A percentile compares a stretch with the other conserved stretches of the same genome.
Conservation (phyloP, 2,797 vertebrate genomes). For the Tragelaphus oryx region DNA sequence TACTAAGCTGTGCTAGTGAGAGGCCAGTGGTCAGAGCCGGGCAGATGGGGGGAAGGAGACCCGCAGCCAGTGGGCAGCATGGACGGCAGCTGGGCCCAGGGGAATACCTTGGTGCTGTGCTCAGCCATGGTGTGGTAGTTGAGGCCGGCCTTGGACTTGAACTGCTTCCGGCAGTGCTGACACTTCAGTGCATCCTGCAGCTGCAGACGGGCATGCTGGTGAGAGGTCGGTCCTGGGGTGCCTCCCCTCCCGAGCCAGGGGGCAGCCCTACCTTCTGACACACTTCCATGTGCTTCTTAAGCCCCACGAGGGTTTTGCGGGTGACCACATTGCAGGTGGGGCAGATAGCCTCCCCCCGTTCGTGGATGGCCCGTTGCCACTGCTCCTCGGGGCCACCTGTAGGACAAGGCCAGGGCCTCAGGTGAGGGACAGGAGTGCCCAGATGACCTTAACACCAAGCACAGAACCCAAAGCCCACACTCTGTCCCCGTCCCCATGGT, state of each 20-base stretch:
- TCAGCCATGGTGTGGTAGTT: conserved; percentile 98
- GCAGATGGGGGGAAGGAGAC: neutral
- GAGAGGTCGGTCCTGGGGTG: neutral
- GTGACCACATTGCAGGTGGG: conserved; percentile 93
- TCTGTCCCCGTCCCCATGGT: neutral
- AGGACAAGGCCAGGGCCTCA: conserved; percentile 11
- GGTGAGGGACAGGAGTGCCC: neutral
- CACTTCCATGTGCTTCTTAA: conserved; percentile 98
- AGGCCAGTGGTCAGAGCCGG: neutral
- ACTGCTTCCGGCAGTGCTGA: conserved; percentile 97
- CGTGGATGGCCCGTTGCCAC: conserved; percentile 91
- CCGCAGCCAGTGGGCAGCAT: neutral
- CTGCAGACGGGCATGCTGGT: conserved; percentile 75
- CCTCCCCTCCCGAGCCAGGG: rapidly evolving
- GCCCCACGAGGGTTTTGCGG: conserved; percentile 92
- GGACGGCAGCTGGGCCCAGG: neutral
- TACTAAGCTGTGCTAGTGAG: neutral
- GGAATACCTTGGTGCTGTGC: conserved; percentile 87
- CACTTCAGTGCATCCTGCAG: conserved; percentile 97
- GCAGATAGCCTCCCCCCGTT: conserved; percentile 92
- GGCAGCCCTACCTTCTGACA: conserved; percentile 90
- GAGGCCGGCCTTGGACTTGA: conserved; percentile 97
- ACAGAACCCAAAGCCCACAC: neutral
- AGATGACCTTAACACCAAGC: neutral
- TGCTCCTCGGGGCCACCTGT: conserved; percentile 85